These are phyloP conservation scores for Aphelenchoides bicaudatus DNA, from an alignment of 2,888 invertebrate genomes.

Conservation along the genomic window DNA sequence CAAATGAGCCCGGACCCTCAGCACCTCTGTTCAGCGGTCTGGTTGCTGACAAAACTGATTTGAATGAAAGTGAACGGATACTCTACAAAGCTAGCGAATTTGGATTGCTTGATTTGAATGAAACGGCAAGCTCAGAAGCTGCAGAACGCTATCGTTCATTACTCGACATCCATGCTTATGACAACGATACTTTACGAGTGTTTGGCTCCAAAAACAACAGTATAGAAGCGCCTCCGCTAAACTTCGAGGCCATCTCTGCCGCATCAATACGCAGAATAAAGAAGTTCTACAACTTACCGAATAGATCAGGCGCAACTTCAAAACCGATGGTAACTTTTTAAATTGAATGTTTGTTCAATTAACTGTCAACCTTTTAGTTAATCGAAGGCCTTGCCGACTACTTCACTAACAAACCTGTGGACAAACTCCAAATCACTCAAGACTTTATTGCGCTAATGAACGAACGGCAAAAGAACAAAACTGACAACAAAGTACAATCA, in stretches of 20 bases:
- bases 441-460: constrained; percentile 8
- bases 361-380: neutral
- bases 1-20: neutral
- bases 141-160: neutral
- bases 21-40: neutral
- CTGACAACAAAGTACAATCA: no score
- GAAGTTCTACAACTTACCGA: constrained; percentile 17
- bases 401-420: constrained; percentile 7
- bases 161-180: constrained; percentile 5
- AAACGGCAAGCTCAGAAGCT: neutral
- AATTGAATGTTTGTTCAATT: neutral
- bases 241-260: constrained; percentile 10
- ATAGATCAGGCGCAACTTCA: constrained; percentile 17
- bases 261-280: constrained; percentile 13
- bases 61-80: neutral
- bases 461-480: no score
- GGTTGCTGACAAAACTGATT: neutral
- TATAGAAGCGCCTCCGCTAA: neutral
- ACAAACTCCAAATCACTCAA: constrained; percentile 4
- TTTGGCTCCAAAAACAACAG: neutral
- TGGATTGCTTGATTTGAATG: neutral
- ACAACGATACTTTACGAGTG: constrained; percentile 7
- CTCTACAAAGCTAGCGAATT: constrained; percentile 4
- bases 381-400: constrained; percentile 15
- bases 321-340: constrained; percentile 9